Conservation (phyloP, 2,113 vertebrate species). For the Corythornis cristatus region DNA sequence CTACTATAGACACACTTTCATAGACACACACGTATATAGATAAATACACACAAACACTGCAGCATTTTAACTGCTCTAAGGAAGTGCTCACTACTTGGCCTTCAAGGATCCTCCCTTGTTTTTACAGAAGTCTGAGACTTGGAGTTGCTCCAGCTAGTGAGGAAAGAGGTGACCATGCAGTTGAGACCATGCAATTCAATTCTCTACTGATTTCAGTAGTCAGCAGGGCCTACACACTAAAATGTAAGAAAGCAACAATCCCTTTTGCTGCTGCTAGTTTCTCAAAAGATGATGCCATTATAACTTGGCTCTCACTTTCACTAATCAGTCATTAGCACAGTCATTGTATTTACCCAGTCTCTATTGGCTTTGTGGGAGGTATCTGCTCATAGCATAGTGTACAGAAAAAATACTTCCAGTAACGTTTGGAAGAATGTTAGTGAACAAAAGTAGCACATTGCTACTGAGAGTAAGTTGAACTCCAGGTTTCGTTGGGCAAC, state of each 20-base stretch:
- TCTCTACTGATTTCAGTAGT: neutral
- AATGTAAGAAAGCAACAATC: neutral
- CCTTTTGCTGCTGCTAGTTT: neutral
- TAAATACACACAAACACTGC: neutral
- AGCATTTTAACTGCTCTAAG: neutral
- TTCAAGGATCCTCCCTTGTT: neutral
- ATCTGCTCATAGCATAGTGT: neutral
- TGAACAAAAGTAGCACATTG: neutral
- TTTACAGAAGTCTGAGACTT: neutral
- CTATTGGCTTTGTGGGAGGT: slow-evolving; percentile 23
- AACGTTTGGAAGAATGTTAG: neutral
- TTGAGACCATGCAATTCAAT: neutral
- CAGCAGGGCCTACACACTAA: neutral
- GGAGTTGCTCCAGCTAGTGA: neutral
- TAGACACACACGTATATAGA: neutral
- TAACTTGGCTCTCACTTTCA: neutral
- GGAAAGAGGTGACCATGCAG: neutral
- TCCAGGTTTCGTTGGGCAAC: rapidly evolving
- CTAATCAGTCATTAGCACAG: neutral
- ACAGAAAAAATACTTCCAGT: neutral
- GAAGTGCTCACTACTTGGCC: neutral
- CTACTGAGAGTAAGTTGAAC: neutral
- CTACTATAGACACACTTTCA: neutral
- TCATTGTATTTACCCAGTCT: neutral
- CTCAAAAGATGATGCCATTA: neutral